Evolutionary conservation across 1,140 invertebrate genomes (phyloP), one percentile per base, ranked within the genome.

Genomic region (Bursaphelenchus mucronatus): DNA sequence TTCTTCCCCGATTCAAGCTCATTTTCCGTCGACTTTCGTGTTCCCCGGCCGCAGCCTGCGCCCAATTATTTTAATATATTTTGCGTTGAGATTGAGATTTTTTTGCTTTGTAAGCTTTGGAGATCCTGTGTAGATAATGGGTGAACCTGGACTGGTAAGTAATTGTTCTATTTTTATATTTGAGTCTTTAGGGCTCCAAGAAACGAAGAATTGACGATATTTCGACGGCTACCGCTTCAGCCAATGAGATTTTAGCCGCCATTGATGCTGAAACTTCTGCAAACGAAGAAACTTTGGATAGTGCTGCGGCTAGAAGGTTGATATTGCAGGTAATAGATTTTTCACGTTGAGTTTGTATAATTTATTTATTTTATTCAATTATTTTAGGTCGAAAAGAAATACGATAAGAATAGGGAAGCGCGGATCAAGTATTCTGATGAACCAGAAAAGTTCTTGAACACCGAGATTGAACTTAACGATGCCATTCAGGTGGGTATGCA

Each of bases 391-490:
- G 95, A 98, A 80, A 97, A 97, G 79, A 87, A 90, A 79, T 88
- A 90, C 49, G 84, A 94, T 0, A 92, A 89, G 82, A 99, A 99
- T 82, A 90, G 95, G 81, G 94, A 98, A 85, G 92, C 96, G 88
- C 86, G 96, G 73, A 96, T 98, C 0, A 99, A 99, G 83, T 97
- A 93, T 84, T 90, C 93, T 3, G 94, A 97, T 82, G 88, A 90
- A 73, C 92, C 96, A 47, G 91, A 96, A 66, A 90, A 89, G 82
- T 99, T 99, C 83, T 96, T 99, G 93, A 94, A 98, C 73, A 96
- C 94, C 56, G 96, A 99, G 85, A 84, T 98, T 10, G 93, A 97
- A 83, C 83, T 97, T 50, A 90, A 95, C 83, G 90, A 91, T 75
- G 87, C 89, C 1, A 86, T 97, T 66, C 88, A 97, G 84, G 91